Evolutionary conservation across 2,888 invertebrate genomes (phyloP).

Genomic region (Loripinus fragilis): DNA sequence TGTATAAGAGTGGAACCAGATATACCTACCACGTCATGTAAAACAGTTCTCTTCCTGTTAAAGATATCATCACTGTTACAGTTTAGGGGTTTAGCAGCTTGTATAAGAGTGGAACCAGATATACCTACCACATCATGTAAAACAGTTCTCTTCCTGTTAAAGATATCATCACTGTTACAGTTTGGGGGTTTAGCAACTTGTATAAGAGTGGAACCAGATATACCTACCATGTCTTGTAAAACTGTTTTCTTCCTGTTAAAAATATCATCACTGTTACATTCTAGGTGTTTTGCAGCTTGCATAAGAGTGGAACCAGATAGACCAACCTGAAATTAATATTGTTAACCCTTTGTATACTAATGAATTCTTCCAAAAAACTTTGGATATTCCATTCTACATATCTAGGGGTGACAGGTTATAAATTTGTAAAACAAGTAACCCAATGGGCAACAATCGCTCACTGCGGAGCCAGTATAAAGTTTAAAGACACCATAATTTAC

Average conservation of each 20-base stretch:
- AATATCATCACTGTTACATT: slow-evolving; percentile 51
- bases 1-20: slow-evolving; percentile 56
- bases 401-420: too few relatives aligned
- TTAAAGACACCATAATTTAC: too few relatives aligned
- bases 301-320: slow-evolving; percentile 63
- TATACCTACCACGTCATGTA: slow-evolving; percentile 77
- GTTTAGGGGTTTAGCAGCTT: slow-evolving; percentile 54
- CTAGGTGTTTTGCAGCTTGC: slow-evolving; percentile 57
- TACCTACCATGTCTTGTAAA: slow-evolving; percentile 62
- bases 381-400: too few relatives aligned
- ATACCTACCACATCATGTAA: slow-evolving; percentile 78
- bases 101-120: slow-evolving; percentile 54
- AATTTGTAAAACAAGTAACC: too few relatives aligned
- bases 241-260: slow-evolving; percentile 66
- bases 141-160: slow-evolving; percentile 66
- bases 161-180: slow-evolving; percentile 49
- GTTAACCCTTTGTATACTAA: too few relatives aligned
- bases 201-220: slow-evolving; percentile 53
- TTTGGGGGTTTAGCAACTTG: slow-evolving; percentile 55
- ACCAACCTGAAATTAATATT: slow-evolving; percentile 73
- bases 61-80: slow-evolving; percentile 55
- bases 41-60: slow-evolving; percentile 64
- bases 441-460: too few relatives aligned
- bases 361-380: too few relatives aligned
- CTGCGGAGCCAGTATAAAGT: too few relatives aligned